Evolutionary conservation across 2,113 vertebrate genomes (phyloP), one percentile per base, ranked within the genome.

Genomic region (Brevimyrus niger): DNA sequence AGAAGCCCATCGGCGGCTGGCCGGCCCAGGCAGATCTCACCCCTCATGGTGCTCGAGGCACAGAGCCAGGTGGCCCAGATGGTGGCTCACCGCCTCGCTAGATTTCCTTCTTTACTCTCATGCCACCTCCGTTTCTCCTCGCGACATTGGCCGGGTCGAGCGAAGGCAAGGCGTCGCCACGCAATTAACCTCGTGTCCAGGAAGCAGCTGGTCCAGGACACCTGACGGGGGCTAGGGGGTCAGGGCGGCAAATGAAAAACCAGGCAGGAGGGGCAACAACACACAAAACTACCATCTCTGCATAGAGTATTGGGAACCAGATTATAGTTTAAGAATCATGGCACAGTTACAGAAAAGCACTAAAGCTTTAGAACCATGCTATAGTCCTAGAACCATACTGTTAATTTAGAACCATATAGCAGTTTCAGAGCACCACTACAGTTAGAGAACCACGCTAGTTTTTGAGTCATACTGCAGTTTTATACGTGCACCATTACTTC

Each of bases 401-500:
- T 31, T 13, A 27, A 13, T 73, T 35, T 73, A 73, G 69, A 11
- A 38, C 31, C 69, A 38, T 38, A 13, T 76, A 35, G 84, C 73
- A 87, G 15, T 27, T 83, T 89, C 53, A 21, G 53, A 23, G 19
- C 19, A 55, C 3, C 53, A 21, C 53, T 55, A 55, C 73, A 87
- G 15, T 27, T 83, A 21, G 53, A 23, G 19, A 4, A 55, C 3
- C 53, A 21, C 53, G 21, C 21, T 61, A 55, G 88, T 92, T 92
- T 85, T 90, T 93, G 91, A 23, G 42, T 1, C n/a, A 91, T 88
- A 92, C 90, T 91, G 91, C 89, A 88, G 89, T 91, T 86, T 89
- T 89, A 93, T 91, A 93, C 94, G 92, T 94, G 92, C 90, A 82
- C 53, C 87, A 92, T 91, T 47, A 85, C 91, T 91, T 90, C 90